Evolutionary conservation across 2,113 vertebrate species (phyloP), one percentile per base, ranked within the genome.

Genomic region (Microcebus ravelobensis): DNA sequence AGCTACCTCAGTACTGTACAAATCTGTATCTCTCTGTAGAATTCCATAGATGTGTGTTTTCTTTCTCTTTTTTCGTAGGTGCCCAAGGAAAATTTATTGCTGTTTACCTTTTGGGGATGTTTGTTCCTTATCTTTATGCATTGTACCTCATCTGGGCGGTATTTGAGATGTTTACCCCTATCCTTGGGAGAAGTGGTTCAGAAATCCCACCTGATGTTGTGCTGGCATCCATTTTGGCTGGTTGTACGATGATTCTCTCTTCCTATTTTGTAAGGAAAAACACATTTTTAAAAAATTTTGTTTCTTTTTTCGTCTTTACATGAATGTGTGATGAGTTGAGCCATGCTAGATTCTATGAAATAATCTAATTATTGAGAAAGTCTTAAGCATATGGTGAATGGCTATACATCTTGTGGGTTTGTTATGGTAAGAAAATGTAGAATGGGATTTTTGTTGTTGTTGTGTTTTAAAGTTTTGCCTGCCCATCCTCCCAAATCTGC

Each of bases 101-200:
- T 15, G 94, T 99, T 79, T 99, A 99, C 95, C 97, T 99, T 95
- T 59, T 99, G 95, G 99, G 99, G 48, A 98, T 99, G 98, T 99
- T 99, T 70, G 50, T 99, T 97, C 99, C 99, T 0, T 99, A 99
- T 34, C 77, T 99, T 25, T 99, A 99, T 97, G 98, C 99, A 92
- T 98, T 99, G 97, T 99, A 99, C 96, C 99, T 99, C 89, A 99
- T 99, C 96, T 99, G 99, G 99, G 99, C 99, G 55, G 98, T 99
- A 59, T 99, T 99, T 98, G 99, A 99, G 98, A 99, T 99, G 98
- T 99, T 99, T 96, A 99, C 99, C 0, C 99, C 99, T 81, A 99
- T 99, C 91, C 99, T 99, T 98, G 99, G 99, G 14, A 99, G 99
- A 91, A 99, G 99, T 34, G 99, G 99, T 89, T 99, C 99, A 0